These are phyloP conservation scores for Lampropteryx suffumata DNA, from an alignment of 2,888 invertebrate species.

Conservation along the genomic window DNA sequence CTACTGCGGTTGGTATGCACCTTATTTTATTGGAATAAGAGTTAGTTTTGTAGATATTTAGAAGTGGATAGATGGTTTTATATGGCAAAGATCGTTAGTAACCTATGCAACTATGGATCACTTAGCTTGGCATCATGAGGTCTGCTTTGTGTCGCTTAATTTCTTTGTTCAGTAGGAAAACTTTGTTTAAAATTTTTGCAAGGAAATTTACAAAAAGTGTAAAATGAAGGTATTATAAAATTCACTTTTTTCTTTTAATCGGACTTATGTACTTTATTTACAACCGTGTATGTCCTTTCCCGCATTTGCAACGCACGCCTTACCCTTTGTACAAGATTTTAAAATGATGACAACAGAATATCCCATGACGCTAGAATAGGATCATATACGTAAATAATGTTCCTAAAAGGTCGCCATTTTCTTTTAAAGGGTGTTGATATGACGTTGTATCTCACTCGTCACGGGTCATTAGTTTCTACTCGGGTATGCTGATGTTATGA, in stretches of 20 bases:
- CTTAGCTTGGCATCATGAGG: slow-evolving; percentile 34
- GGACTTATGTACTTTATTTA: too few species aligned
- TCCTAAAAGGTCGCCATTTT: slow-evolving; percentile 3
- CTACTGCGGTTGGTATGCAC: not conserved
- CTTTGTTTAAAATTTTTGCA: slow-evolving; percentile 3
- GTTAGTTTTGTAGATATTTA: not conserved
- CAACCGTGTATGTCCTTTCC: too few species aligned
- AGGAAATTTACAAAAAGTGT: too few species aligned
- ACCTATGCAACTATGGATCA: slow-evolving; percentile 41
- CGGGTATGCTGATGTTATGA: slow-evolving; percentile 8
- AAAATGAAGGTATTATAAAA: too few species aligned
- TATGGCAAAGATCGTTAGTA: slow-evolving; percentile 38
- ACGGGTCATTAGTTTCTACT: slow-evolving; percentile 40
- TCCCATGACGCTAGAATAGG: too few species aligned
- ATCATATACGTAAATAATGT: not conserved
- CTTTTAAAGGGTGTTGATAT: slow-evolving; percentile 1
- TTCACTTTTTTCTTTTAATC: too few species aligned
- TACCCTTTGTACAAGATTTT: too few species aligned
- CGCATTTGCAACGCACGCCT: too few species aligned
- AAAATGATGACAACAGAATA: too few species aligned
- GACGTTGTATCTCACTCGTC: slow-evolving; percentile 39
- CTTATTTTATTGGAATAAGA: not conserved
- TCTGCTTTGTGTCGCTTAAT: slow-evolving; percentile 34
- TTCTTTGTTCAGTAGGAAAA: slow-evolving; percentile 15
- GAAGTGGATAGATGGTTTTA: slow-evolving; percentile 6